Base-by-base conservation (phyloP, 2,797 vertebrate species). In the Eupleurogrammus muticus region DNA sequence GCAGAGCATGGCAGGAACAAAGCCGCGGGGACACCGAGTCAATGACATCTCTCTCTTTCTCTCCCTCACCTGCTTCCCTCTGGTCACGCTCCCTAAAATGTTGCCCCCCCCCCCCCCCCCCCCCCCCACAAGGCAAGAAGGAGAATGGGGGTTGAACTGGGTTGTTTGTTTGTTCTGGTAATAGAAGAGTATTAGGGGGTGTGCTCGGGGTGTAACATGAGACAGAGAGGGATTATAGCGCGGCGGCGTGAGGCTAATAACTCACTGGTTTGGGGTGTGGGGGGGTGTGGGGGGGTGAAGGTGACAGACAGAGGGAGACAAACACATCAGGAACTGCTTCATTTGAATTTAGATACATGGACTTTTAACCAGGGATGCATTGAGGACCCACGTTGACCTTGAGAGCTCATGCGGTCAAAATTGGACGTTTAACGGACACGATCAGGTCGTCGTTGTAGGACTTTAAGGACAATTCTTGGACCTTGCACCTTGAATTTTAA, bases 1-100 rank as follows among this genome's bases (percentile, higher is more conserved):
- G 70, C 84, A 83, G 88, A 90, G 83, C 90, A 88, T 89, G 85
- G 83, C 86, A 83, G 84, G 84, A 85, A 91, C 89, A 91, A 89
- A 91, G 83, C 92, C 86, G 84, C 81, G 62, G 90, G 87, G 90
- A 89, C 87, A 66, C 77, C 21, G 85, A 90, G 84, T 87, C 88
- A 82, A 80, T 90, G 90, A 91, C 85, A 91, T 90, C 87, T 92
- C 85, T 89, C 75, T 89, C 81, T 73, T 68, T 63, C 12, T 70
- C 67, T 64, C 47, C 40, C 56, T 70, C 70, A 66, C 81, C 75
- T 77, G 55, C 67, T 75, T 46, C 71, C 9, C 72, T 58, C 16
- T 8, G n/a, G 16, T 64, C 34, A 14, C 51, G 54, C 32, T 52
- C 56, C 57, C 23, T 8, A 47, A 81, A 66, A 47, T 47, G 17